These are phyloP conservation scores for Eristalis intricaria DNA, from an alignment of 2,888 invertebrate species.

Conservation along the genomic window DNA sequence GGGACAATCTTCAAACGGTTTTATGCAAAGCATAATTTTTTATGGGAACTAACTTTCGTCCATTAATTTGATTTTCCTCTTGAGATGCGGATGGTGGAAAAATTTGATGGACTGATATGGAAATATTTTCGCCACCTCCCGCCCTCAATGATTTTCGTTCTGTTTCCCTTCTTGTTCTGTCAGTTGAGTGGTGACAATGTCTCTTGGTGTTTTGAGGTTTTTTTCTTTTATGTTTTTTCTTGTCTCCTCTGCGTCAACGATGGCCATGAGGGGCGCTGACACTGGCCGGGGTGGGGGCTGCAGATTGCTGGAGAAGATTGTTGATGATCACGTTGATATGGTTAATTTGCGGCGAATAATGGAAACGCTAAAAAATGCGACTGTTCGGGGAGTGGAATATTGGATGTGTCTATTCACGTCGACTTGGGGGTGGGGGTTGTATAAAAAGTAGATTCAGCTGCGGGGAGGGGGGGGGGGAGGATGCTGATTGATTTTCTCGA, in stretches of 20 bases:
- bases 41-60: slow-evolving; percentile 72
- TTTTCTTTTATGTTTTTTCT: slow-evolving; percentile 8
- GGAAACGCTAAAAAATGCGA: slow-evolving; percentile 4
- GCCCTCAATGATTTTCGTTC: neutral
- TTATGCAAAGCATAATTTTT: slow-evolving; percentile 72
- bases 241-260: neutral
- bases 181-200: slow-evolving; percentile 69
- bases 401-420: neutral
- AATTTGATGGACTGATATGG: slow-evolving; percentile 72
- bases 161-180: slow-evolving; percentile 25
- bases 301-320: slow-evolving; percentile 63
- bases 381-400: neutral
- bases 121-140: slow-evolving; percentile 40
- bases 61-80: slow-evolving; percentile 72
- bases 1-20: slow-evolving; percentile 69
- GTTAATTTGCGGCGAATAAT: slow-evolving; percentile 64
- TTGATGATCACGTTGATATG: slow-evolving; percentile 68
- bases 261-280: slow-evolving; percentile 9
- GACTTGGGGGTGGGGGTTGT: neutral
- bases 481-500: neutral
- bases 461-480: neutral
- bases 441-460: neutral
- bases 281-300: slow-evolving; percentile 58
- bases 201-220: slow-evolving; percentile 9
- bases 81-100: slow-evolving; percentile 71